Base-by-base conservation (phyloP, 1,140 invertebrate species). In the Macrocentrus cingulum region DNA sequence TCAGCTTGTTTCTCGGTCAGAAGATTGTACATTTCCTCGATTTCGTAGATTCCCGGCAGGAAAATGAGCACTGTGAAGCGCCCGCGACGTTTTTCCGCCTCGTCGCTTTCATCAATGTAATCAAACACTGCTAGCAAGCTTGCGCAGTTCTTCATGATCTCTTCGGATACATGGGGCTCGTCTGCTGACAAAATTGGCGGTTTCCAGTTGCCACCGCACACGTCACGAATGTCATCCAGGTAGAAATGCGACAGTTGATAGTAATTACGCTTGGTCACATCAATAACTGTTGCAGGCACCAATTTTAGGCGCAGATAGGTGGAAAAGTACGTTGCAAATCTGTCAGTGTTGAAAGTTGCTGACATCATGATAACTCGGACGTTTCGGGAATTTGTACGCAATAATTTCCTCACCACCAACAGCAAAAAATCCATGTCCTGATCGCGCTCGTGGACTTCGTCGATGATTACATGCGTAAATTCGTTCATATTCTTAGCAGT, bases 401-500 rank as follows among this genome's bases (percentile, higher is more conserved):
- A 69, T 11, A 96, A 76, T 49, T 91, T 91, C 55, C 89, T 86
- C 0, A 99, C 83, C 9, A 98, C 80, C 13, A 97, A 82, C 5
- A 99, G 71, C 2, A 98, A 77, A 72, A 99, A 97, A 84, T 89
- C 95, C 83, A 94, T 94, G 55, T 99, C 93, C 72, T 92, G 86
- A 69, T 95, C 91, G 16, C 97, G 82, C 80, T 99, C 97, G 72
- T 99, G 97, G 15, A 99, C 89, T 76, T 97, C 92, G 78, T 95
- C 95, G 5, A 99, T 79, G 66, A 99, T 89, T 42, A 99, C 85
- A 74, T 99, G 97, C 1, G 96, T 96, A 59, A 83, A 88, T 19
- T 82, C 80, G 16, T 77, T 66, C 52, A 89, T 71, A 36, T 81
- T 75, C 59, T 84, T 84, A 1, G 23, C 74, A 56, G 84, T 86